These are phyloP conservation scores for Dicrostonyx torquatus DNA, from an alignment of 2,797 vertebrate species.

Conservation along the genomic window DNA sequence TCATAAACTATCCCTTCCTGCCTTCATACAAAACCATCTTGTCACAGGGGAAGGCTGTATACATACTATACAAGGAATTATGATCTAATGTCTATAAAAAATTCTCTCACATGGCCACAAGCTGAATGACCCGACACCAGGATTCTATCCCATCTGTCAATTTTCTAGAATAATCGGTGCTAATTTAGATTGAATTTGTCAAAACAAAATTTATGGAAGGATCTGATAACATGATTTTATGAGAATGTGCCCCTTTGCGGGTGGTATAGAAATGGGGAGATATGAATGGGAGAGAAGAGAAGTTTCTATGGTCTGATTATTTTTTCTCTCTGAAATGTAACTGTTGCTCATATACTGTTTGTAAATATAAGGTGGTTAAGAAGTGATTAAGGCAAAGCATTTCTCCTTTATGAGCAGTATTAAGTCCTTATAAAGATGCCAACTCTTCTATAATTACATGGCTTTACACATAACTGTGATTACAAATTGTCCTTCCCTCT, in stretches of 20 bases:
- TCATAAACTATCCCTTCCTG: not conserved
- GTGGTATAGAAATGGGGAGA: not conserved
- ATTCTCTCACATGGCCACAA: not conserved
- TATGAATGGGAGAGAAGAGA: slow-evolving; percentile 4
- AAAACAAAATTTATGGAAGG: not conserved
- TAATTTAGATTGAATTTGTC: not conserved
- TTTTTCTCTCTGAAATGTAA: not conserved
- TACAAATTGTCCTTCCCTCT: not conserved
- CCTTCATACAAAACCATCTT: not conserved
- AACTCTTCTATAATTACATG: not conserved
- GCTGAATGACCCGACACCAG: not conserved
- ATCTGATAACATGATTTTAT: not conserved
- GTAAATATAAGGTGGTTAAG: not conserved
- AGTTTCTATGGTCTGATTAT: not conserved
- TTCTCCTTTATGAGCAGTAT: not conserved
- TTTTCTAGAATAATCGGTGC: not conserved
- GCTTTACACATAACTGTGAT: not conserved
- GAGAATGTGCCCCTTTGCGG: not conserved
- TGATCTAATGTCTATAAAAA: not conserved
- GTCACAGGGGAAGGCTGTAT: not conserved
- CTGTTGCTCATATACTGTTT: not conserved
- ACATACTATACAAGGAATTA: not conserved
- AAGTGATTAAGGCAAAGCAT: not conserved
- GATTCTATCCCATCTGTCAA: not conserved
- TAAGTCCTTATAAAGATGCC: not conserved